Evolutionary conservation across 2,888 invertebrate species (phyloP), one percentile per base, ranked within the genome.

Genomic region (Scelioninae gen. 1): DNA sequence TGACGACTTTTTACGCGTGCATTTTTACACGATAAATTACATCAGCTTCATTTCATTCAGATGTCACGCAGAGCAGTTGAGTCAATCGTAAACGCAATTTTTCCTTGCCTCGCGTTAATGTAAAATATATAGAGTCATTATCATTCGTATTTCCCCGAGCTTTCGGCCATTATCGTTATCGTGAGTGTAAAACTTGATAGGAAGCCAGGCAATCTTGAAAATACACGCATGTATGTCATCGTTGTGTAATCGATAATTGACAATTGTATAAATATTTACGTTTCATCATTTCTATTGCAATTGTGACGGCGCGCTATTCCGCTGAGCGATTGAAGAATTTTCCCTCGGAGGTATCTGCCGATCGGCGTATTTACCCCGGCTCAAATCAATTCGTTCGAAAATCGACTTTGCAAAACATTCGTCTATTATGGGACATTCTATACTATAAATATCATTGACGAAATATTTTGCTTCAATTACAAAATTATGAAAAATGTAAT

Each of bases 261-360:
- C 80, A 74, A 74, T 60, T 74, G 80, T 69, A 63, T 63, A 75
- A 81, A 81, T 81, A 75, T 81, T 74, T 68, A 75, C 75, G 32
- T 56, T 45, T 58, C 55, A 16, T 55, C 47, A 13, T 34, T n/a
- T n/a, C n/a, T n/a, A n/a, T n/a, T n/a, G n/a, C n/a, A n/a, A n/a
- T n/a, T n/a, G n/a, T n/a, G n/a, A n/a, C n/a, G n/a, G n/a, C n/a
- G n/a, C n/a, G n/a, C n/a, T n/a, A n/a, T n/a, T n/a, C n/a, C n/a
- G n/a, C n/a, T n/a, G n/a, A n/a, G n/a, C n/a, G n/a, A n/a, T n/a
- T n/a, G n/a, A n/a, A n/a, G n/a, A n/a, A n/a, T n/a, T n/a, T n/a
- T n/a, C n/a, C n/a, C n/a, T n/a, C n/a, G n/a, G n/a, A n/a, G n/a
- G n/a, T n/a, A n/a, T n/a, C n/a, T n/a, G n/a, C n/a, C n/a, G n/a